phyloP scores from a whole-genome alignment of 2,888 invertebrate species.

The Argyra leucocephala region DNA sequence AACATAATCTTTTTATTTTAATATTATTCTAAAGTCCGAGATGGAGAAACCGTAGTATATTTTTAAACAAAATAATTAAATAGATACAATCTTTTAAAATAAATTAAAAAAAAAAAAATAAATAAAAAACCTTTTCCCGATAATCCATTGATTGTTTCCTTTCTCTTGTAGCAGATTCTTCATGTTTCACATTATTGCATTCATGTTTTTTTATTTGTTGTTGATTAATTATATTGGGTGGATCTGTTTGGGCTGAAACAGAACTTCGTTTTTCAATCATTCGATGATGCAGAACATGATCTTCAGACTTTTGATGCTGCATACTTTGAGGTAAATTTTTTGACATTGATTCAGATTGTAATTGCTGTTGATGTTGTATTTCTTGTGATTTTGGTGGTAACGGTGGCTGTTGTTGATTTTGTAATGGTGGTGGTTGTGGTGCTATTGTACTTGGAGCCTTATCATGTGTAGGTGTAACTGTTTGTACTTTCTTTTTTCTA shows the following conservation, averaged over 20 bases:
- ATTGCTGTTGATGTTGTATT: slow-evolving; percentile 31
- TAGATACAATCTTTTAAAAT: neutral
- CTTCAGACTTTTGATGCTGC: slow-evolving; percentile 23
- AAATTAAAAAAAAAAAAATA: no score
- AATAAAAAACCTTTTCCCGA: slow-evolving; percentile 16
- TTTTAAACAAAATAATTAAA: no score
- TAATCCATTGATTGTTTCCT: slow-evolving; percentile 32
- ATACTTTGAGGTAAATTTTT: slow-evolving; percentile 16
- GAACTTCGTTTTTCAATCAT: slow-evolving; percentile 37
- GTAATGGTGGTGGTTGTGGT: slow-evolving; percentile 23
- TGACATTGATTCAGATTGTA: neutral
- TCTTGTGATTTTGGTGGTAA: slow-evolving; percentile 28
- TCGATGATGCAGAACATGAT: slow-evolving; percentile 21
- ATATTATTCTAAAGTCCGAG: no score
- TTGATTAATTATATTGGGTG: slow-evolving; percentile 31
- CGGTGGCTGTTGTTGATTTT: slow-evolving; percentile 25
- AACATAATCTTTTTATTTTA: neutral
- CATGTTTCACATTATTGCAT: slow-evolving; percentile 29
- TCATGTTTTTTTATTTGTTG: slow-evolving; percentile 32
- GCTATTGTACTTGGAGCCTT: slow-evolving; percentile 2
- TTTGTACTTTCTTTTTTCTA: slow-evolving; percentile 18
- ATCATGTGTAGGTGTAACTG: slow-evolving; percentile 17
- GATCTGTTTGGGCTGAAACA: slow-evolving; percentile 41
- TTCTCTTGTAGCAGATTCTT: slow-evolving; percentile 33
- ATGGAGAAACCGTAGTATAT: no score